Evolutionary conservation across 2,797 vertebrate genomes (phyloP), one percentile per base, ranked within the genome.

Genomic region (Chrysocyon brachyurus): DNA sequence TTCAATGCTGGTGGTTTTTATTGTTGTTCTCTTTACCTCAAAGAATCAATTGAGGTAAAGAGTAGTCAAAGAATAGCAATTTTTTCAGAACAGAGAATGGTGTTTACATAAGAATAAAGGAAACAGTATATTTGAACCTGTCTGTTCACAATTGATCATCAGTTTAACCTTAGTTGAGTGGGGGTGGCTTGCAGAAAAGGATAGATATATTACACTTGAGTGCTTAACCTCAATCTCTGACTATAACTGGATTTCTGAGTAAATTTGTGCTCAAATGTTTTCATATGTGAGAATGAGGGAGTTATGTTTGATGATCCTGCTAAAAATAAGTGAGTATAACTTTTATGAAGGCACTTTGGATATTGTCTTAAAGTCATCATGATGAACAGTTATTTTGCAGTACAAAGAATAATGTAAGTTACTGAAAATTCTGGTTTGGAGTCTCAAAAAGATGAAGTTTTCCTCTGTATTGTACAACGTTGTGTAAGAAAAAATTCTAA

Each of bases 401-500:
- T 90, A 24, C 28, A 93, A 95, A 3, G 36, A 66, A 57, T 64
- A 81, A 79, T 10, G 61, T 72, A 83, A 33, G 16, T 73, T 90
- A 78, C 72, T 81, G 19, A 86, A 12, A 21, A 93, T 87, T 93
- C 57, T 81, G 2, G 31, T 86, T 93, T 90, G 56, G 12, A 56
- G 15, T 84, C 22, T 72, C 63, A 68, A 90, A 68, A 91, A 28
- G 15, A 36, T 92, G 36, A 75, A n/a, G 36, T 36, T 91, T 87
- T 87, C n/a, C 36, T 82, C n/a, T 94, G 63, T 72, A 19, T 68
- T 61, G 26, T 87, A n/a, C 59, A 1, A 49, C 59, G 36, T 40
- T 90, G 49, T 54, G 8, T 73, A 90, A 81, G 49, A 90, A 79
- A 84, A 82, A 77, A 75, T 40, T 96, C 16, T 73, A 73, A 77